Base-by-base conservation (phyloP, 1,140 invertebrate species). In the Neomicropteryx cornuta region DNA sequence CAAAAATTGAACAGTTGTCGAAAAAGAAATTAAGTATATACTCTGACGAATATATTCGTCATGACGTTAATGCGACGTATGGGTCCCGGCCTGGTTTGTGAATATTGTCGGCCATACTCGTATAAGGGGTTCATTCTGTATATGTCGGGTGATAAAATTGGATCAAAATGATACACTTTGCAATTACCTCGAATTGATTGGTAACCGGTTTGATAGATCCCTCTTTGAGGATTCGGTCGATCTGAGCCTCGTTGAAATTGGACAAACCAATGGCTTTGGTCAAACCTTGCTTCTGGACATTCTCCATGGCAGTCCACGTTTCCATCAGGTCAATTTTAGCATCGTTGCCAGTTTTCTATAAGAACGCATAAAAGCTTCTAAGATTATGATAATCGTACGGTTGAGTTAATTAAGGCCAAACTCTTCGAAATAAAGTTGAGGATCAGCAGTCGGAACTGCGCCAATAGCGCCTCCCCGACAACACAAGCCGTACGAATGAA, bases 231-330 rank as follows among this genome's bases (percentile, higher is more conserved):
- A 91, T 37, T 36, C 76, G 62, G 11, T 76, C 59, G 23, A 89
- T 68, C 54, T 91, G 87, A 44, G 76, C 58, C 23, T 69, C 72
- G 53, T 85, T 88, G 49, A 90, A 91, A 51, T 90, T 91, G 14
- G 84, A 88, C 1, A 90, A 39, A 4, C 87, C 87, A 47, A 91
- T 87, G 20, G 76, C 75, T 45, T 75, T 77, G 0, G 71, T 61
- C 10, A 83, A 54, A 2, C 81, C 82, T 43, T 74, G 62, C 24
- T 73, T 60, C 2, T 76, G 63, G 41, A 73, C 70, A 30, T 68
- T 56, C 57, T 87, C 85, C 73, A 89, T 75, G 3, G 57, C 72
- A 44, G 71, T 69, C 77, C 77, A 81, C 3, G 77, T 72, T 13
- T 72, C 71, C 11, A 74, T n/a, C 36, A 71, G 72, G 45, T 75